A percentile compares a stretch with the other conserved stretches of the same genome.
Evolutionary conservation across 2,797 vertebrate genomes (phyloP).

Genomic region (Xyrichtys novacula): DNA sequence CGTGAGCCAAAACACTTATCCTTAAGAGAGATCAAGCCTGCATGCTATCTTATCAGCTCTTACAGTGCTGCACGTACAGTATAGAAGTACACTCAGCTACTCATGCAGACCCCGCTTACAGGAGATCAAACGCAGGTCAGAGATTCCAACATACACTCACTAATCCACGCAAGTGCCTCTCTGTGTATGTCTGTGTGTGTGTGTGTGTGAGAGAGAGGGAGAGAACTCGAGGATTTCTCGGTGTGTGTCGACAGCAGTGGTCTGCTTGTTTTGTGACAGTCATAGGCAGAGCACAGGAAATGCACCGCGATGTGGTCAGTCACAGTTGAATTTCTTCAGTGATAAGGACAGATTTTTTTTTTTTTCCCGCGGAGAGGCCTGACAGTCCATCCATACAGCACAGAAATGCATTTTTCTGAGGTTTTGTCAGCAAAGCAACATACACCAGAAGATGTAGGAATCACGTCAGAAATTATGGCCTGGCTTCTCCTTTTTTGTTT

Average conservation of each 20-base stretch:
- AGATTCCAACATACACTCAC: slow-evolving; percentile 68
- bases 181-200: slow-evolving; percentile 44
- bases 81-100: slow-evolving; percentile 72
- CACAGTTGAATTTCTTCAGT: slow-evolving; percentile 69
- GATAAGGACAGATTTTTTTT: slow-evolving; percentile 71
- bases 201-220: slow-evolving; percentile 25
- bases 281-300: slow-evolving; percentile 68
- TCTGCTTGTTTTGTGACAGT: slow-evolving; percentile 77
- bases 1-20: slow-evolving; percentile 78
- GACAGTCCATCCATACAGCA: slow-evolving; percentile 56
- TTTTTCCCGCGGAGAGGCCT: slow-evolving; percentile 18
- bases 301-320: slow-evolving; percentile 69
- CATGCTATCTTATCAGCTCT: slow-evolving; percentile 79
- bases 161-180: slow-evolving; percentile 73
- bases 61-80: slow-evolving; percentile 71
- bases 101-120: slow-evolving; percentile 72
- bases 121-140: slow-evolving; percentile 77
- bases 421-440: slow-evolving; percentile 53
- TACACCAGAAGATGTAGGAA: not conserved
- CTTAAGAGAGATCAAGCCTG: slow-evolving; percentile 79
- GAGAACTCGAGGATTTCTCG: slow-evolving; percentile 46
- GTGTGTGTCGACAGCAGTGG: slow-evolving; percentile 64
- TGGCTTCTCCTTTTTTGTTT: slow-evolving; percentile 1
- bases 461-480: slow-evolving; percentile 9
- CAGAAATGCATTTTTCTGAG: slow-evolving; percentile 30